A percentile compares a stretch with the other conserved stretches of the same genome.
These are phyloP conservation scores for Anguilla japonica DNA, from an alignment of 2,113 vertebrate genomes.

Conservation along the genomic window DNA sequence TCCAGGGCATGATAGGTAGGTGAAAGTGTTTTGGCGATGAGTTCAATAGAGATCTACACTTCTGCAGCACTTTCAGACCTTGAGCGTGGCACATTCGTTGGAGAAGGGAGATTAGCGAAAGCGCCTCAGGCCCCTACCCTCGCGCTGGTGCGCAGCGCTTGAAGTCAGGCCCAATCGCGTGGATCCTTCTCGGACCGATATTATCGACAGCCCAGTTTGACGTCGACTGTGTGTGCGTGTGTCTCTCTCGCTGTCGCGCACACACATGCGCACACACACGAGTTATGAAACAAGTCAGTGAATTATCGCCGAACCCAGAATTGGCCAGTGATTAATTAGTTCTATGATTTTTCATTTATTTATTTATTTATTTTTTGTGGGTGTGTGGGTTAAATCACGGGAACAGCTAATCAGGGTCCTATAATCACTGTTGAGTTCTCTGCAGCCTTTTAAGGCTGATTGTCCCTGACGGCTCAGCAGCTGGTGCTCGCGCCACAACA, in stretches of 20 bases:
- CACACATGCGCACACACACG: not conserved
- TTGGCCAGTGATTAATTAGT: constrained; percentile 47
- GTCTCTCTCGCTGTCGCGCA: not conserved
- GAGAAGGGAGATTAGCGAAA: not conserved
- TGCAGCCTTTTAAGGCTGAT: not conserved
- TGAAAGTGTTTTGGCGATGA: not conserved
- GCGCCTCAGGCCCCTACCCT: too few species aligned
- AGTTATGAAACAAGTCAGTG: constrained; percentile 39
- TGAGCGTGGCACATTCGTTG: not conserved
- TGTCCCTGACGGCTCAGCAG: not conserved
- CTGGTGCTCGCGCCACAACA: not conserved
- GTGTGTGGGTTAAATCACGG: not conserved
- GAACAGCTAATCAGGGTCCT: constrained; percentile 34
- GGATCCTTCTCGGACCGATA: not conserved
- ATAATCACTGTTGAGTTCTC: constrained; percentile 31
- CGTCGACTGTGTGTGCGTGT: not conserved
- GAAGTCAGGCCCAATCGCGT: not conserved
- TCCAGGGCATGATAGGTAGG: not conserved
- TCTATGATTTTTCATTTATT: constrained; percentile 12
- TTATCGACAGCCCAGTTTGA: not conserved
- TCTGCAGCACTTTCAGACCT: not conserved
- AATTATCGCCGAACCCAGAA: constrained; percentile 45
- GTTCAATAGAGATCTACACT: not conserved
- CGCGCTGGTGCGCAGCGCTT: not conserved
- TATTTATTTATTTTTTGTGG: too few species aligned